These are phyloP conservation scores for Eubucco bourcierii DNA, from an alignment of 2,113 vertebrate species.

Conservation along the genomic window DNA sequence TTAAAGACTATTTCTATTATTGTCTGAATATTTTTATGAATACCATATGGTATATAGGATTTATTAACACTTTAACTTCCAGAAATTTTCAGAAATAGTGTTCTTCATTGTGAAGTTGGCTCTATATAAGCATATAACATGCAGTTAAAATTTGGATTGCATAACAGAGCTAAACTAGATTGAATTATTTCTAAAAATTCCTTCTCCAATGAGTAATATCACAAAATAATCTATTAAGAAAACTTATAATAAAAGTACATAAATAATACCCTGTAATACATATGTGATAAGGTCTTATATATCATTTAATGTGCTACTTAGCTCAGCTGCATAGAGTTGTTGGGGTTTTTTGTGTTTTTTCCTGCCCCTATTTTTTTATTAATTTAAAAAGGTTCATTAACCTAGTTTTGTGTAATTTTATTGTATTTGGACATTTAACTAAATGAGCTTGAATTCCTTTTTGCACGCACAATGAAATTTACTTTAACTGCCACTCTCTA, in stretches of 20 bases:
- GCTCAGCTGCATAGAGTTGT: neutral
- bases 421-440: neutral
- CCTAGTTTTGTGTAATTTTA: neutral
- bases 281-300: too few relatives aligned
- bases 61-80: neutral
- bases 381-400: neutral
- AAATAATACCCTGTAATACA: too few relatives aligned
- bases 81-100: neutral
- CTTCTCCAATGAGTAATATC: neutral
- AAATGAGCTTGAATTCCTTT: slow-evolving; percentile 19
- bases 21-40: neutral
- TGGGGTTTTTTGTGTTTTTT: too few relatives aligned
- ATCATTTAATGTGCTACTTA: slow-evolving; percentile 5
- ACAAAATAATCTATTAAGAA: neutral
- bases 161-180: neutral
- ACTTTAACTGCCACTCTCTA: neutral
- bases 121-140: neutral
- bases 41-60: neutral
- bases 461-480: slow-evolving; percentile 6
- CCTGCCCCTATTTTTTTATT: neutral
- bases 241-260: neutral
- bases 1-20: neutral
- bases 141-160: neutral
- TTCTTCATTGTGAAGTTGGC: neutral
- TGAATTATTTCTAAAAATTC: neutral